Evolutionary conservation across 1,140 invertebrate species (phyloP), one percentile per base, ranked within the genome.

Genomic region (Heliothis virescens): DNA sequence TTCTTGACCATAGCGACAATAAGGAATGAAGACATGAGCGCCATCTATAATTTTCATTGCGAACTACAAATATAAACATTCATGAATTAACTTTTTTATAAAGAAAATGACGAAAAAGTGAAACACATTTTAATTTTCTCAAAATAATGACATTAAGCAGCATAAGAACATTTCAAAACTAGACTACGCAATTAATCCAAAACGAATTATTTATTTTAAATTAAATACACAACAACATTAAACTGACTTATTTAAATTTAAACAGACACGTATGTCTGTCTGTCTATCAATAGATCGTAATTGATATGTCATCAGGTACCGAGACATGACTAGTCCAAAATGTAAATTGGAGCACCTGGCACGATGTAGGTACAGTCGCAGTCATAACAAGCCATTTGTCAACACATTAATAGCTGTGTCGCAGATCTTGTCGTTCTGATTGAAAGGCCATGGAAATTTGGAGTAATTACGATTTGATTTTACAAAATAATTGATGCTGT

Each of bases 341-440:
- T n/a, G 47, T 52, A 69, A 69, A 69, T 52, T 69, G 18, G 65
- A 48, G 41, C 65, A 69, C 21, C 65, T 69, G 65, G 48, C 65
- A 52, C 18, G 18, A 1, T 16, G 12, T 26, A 26, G 21, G 21
- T 63, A 15, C 60, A 0, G 47, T 26, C 13, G 65, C 65, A 50
- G 65, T 69, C 65, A 69, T 69, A 69, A 69, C 65, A 69, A 63
- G 60, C 47, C 4, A 53, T 69, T 69, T 69, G 65, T 69, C 65
- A 69, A 10, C 48, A 53, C 47, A 52, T 69, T 69, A 69, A 69
- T 69, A 52, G 48, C 48, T 52, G 9, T 21, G 26, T 69, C 12
- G 48, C 65, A 4, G 47, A 21, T 13, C 16, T 69, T 11, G n/a
- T 47, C n/a, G 13, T 11, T 1, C 26, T 34, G 26, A 62, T 63